phyloP scores from a whole-genome alignment of 2,797 vertebrate species.

The Danio aesculapii region DNA sequence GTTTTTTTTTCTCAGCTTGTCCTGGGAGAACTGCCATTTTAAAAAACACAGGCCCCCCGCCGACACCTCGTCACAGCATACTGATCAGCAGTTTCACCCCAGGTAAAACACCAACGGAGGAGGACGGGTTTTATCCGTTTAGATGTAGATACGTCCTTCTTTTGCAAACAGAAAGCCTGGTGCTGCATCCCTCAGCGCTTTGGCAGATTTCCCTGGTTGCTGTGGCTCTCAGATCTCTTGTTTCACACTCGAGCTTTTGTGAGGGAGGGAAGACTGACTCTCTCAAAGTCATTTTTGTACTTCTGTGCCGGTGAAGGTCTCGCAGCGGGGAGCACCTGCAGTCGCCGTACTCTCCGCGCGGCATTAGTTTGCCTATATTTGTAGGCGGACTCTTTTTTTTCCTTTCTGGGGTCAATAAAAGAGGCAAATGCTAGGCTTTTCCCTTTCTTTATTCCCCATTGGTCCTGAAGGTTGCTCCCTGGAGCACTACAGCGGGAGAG shows the following conservation, averaged over 20 bases:
- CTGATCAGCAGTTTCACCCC: constrained; percentile 40
- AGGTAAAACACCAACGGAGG: constrained; percentile 33
- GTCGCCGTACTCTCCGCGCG: constrained; percentile 25
- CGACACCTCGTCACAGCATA: constrained; percentile 1
- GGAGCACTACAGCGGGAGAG: constrained; percentile 58
- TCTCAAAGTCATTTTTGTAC: constrained; percentile 55
- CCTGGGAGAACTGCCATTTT: constrained; percentile 23
- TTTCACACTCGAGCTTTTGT: constrained; percentile 62
- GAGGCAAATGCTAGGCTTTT: constrained; percentile 55
- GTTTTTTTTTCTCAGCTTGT: constrained; percentile 22
- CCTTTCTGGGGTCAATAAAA: constrained; percentile 53
- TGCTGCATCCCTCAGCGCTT: constrained; percentile 13
- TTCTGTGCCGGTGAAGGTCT: constrained; percentile 44
- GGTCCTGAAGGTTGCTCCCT: constrained; percentile 67
- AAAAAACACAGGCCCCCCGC: not conserved
- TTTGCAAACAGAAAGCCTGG: constrained; percentile 11
- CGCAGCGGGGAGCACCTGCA: constrained; percentile 44
- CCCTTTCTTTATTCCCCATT: constrained; percentile 61
- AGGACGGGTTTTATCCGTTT: constrained; percentile 37
- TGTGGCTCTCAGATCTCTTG: constrained; percentile 43
- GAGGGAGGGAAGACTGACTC: constrained; percentile 35
- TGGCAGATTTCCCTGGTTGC: constrained; percentile 35
- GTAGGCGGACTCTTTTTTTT: constrained; percentile 40
- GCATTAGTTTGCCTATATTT: constrained; percentile 52
- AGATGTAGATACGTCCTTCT: constrained; percentile 32